Evolutionary conservation across 2,113 vertebrate genomes (phyloP), one percentile per base, ranked within the genome.

Genomic region (Thunnus maccoyii): DNA sequence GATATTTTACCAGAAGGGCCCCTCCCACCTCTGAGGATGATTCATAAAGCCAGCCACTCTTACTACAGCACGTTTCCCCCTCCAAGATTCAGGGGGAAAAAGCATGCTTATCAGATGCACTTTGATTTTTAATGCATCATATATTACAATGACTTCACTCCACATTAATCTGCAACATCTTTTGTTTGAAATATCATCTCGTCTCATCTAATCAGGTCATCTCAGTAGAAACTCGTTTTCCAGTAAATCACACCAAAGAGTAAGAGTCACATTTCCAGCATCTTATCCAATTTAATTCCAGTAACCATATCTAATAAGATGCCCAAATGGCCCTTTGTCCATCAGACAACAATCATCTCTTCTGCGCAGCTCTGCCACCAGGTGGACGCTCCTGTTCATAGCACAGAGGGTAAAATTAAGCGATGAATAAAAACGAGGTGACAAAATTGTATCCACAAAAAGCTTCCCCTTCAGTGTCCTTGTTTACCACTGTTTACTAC

Each of bases 11-110:
- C 80, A 80, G 78, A 55, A 58, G 70, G 55, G 85, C 66, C 90
- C 85, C 92, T 78, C 93, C 92, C 91, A 91, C 82, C 46, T 48
- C 65, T 1, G 61, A 64, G 51, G 52, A 65, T 71, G 80, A 90
- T 85, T 85, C 76, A 77, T 25, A 63, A 82, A 91, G 73, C 56
- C 86, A 16, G 72, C 48, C 82, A 79, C 75, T 10, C 47, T 60
- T 74, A 84, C 76, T 71, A 72, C 67, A 51, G 13, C 67, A 17
- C 52, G 69, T 30, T 22, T 44, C 47, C 22, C 5, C 2, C 17
- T 36, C 47, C 55, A 61, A n/a, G 12, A 54, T 51, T 15, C 30
- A 60, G 61, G 16, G 36, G 36, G 18, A 22, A 58, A 25, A 71
- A 18, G 10, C 58, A 12, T 1, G 5, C 11, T n/a, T 22, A 18